Percentiles rank a stretch among this genome's conserved stretches.
Conservation (phyloP, 2,888 invertebrate genomes). For the Chrysolina americana region DNA sequence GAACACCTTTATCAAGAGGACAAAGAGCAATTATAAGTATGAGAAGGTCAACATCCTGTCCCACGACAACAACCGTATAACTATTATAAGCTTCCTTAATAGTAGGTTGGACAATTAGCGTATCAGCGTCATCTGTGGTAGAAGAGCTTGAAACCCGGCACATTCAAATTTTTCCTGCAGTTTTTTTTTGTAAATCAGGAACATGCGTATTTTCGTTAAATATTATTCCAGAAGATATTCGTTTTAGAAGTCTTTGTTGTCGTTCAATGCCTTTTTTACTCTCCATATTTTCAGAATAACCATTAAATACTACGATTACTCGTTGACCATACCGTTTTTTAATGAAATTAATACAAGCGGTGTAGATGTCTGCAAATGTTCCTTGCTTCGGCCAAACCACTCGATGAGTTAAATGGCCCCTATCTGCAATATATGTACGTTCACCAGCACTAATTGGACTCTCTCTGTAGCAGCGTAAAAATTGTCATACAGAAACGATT, state of each 20-base stretch:
- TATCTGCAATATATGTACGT: constrained; percentile 1
- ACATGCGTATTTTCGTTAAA: constrained; percentile 17
- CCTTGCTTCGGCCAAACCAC: constrained; percentile 25
- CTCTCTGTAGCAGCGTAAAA: constrained; percentile 29
- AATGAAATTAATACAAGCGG: constrained; percentile 7
- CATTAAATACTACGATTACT: constrained; percentile 27
- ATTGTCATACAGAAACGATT: constrained; percentile 29
- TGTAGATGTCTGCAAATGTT: constrained; percentile 14
- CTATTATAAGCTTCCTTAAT: constrained; percentile 21
- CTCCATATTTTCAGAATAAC: constrained; percentile 25
- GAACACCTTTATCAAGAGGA: constrained; percentile 28
- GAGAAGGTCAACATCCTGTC: constrained; percentile 30
- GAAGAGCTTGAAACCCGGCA: constrained; percentile 22
- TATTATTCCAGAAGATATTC: constrained; percentile 9
- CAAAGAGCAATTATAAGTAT: constrained; percentile 32
- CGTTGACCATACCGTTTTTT: constrained; percentile 9
- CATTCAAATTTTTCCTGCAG: constrained; percentile 21
- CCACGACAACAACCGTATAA: constrained; percentile 24
- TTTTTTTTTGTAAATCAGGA: constrained; percentile 14
- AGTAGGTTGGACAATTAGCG: constrained; percentile 23
- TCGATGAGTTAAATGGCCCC: constrained; percentile 10
- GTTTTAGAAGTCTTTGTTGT: constrained; percentile 20
- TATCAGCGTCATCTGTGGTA: constrained; percentile 23
- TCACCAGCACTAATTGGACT: constrained; percentile 16
- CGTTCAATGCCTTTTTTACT: constrained; percentile 28